A percentile compares a stretch with the other conserved stretches of the same genome.
Conservation (phyloP, 2,113 vertebrate species). For the Scartelaos histophorus region DNA sequence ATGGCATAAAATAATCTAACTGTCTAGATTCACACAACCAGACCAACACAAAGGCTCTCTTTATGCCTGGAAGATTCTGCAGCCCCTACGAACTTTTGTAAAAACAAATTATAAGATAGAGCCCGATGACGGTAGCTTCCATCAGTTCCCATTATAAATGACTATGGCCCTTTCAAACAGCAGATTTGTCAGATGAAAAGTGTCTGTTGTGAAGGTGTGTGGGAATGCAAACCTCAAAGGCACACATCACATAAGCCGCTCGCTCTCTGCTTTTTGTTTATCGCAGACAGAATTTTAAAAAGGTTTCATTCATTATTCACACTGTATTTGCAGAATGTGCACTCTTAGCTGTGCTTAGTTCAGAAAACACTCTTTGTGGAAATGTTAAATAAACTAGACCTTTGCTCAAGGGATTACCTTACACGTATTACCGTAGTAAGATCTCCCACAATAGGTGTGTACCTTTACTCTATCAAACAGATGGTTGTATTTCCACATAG, state of each 20-base stretch:
- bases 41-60: slow-evolving; percentile 61
- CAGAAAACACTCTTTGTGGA: slow-evolving; percentile 39
- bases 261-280: slow-evolving; percentile 47
- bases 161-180: slow-evolving; percentile 28
- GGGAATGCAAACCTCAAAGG: slow-evolving; percentile 52
- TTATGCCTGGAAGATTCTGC: slow-evolving; percentile 49
- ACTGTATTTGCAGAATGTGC: slow-evolving; percentile 39
- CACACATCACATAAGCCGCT: slow-evolving; percentile 46
- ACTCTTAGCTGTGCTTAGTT: slow-evolving; percentile 33
- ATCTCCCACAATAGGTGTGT: slow-evolving; percentile 4
- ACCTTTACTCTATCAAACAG: slow-evolving; percentile 10
- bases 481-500: slow-evolving; percentile 5
- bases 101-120: slow-evolving; percentile 57
- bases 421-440: slow-evolving; percentile 26
- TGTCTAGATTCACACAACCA: slow-evolving; percentile 40
- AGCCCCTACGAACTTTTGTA: slow-evolving; percentile 53
- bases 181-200: slow-evolving; percentile 37
- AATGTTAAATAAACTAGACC: slow-evolving; percentile 54
- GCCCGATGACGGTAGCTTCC: slow-evolving; percentile 54
- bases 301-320: slow-evolving; percentile 53
- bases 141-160: slow-evolving; percentile 22
- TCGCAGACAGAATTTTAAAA: slow-evolving; percentile 46
- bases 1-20: slow-evolving; percentile 44
- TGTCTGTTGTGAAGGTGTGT: slow-evolving; percentile 46
- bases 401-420: slow-evolving; percentile 47